Evolutionary conservation across 2,113 vertebrate genomes (phyloP).

Genomic region (Triplophysa siluroides): DNA sequence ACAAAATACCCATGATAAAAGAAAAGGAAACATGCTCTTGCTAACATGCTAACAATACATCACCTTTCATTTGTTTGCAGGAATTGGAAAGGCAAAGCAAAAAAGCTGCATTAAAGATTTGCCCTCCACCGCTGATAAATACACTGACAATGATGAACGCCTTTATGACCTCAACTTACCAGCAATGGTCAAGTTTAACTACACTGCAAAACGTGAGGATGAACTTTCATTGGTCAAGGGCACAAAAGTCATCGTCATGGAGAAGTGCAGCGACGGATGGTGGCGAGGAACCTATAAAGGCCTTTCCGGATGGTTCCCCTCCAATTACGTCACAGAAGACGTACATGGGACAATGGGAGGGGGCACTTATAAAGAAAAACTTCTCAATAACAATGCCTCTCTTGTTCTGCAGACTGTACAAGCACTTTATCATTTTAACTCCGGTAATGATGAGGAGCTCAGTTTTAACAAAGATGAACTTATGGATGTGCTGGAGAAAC

Average conservation of each 20-base stretch:
- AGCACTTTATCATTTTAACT: conserved; percentile 88
- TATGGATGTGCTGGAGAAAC: conserved; percentile 91
- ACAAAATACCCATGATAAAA: background rate
- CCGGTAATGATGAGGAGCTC: conserved; percentile 87
- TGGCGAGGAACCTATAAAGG: conserved; percentile 88
- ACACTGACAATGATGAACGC: conserved; percentile 80
- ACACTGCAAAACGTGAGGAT: conserved; percentile 86
- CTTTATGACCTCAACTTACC: conserved; percentile 88
- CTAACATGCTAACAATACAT: background rate
- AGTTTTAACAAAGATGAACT: conserved; percentile 89
- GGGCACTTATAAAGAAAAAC: conserved; percentile 80
- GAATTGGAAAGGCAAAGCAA: conserved; percentile 88
- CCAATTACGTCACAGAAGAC: conserved; percentile 90
- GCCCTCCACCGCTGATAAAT: conserved; percentile 77
- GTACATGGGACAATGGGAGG: conserved; percentile 78
- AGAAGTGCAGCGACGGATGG: conserved; percentile 93
- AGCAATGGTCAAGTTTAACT: conserved; percentile 88
- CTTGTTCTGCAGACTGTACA: conserved; percentile 84
- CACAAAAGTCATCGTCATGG: conserved; percentile 88
- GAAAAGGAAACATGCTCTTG: background rate
- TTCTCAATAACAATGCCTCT: conserved; percentile 79
- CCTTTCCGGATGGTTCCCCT: conserved; percentile 88
- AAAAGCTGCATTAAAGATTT: conserved; percentile 82
- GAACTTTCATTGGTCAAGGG: conserved; percentile 88
- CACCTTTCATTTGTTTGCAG: conserved; percentile 59